Evolutionary conservation across 1,140 invertebrate species (phyloP).

Genomic region (Pogonomyrmex barbatus): DNA sequence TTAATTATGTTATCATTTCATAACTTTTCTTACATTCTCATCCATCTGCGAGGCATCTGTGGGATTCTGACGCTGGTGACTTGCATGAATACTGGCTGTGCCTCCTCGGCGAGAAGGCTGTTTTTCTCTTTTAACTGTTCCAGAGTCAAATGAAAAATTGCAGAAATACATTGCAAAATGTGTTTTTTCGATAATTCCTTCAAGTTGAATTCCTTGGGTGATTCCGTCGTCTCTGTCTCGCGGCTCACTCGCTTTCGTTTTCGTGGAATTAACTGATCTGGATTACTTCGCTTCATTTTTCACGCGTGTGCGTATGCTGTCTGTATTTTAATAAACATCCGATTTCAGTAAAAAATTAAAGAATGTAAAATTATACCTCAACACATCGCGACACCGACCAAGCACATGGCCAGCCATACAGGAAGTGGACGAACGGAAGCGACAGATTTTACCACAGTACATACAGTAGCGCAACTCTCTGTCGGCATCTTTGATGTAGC

Average conservation of each 20-base stretch:
- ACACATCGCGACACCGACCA: too few relatives aligned
- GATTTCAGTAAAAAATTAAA: too few relatives aligned
- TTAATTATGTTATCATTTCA: background rate
- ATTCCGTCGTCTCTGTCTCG: background rate
- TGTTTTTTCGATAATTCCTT: conserved; percentile 71
- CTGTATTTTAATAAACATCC: background rate
- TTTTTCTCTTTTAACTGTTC: conserved; percentile 77
- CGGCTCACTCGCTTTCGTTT: background rate
- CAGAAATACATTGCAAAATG: conserved; percentile 75
- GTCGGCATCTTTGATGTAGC: too few relatives aligned
- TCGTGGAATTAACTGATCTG: too few relatives aligned
- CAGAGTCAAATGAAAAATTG: conserved; percentile 72
- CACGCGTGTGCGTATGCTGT: too few relatives aligned
- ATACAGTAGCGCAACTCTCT: too few relatives aligned
- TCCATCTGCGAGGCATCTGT: conserved; percentile 79
- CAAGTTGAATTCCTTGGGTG: background rate
- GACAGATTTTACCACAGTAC: too few relatives aligned
- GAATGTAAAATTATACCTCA: too few relatives aligned
- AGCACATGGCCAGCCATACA: too few relatives aligned
- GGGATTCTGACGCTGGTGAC: conserved; percentile 85
- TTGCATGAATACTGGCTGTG: conserved; percentile 82
- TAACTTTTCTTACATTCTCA: conserved; percentile 84
- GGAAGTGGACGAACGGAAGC: too few relatives aligned
- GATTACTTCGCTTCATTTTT: conserved; percentile 7
- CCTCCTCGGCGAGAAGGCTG: conserved; percentile 80